Evolutionary conservation across 2,797 vertebrate species (phyloP).

Genomic region (Myripristis murdjan): DNA sequence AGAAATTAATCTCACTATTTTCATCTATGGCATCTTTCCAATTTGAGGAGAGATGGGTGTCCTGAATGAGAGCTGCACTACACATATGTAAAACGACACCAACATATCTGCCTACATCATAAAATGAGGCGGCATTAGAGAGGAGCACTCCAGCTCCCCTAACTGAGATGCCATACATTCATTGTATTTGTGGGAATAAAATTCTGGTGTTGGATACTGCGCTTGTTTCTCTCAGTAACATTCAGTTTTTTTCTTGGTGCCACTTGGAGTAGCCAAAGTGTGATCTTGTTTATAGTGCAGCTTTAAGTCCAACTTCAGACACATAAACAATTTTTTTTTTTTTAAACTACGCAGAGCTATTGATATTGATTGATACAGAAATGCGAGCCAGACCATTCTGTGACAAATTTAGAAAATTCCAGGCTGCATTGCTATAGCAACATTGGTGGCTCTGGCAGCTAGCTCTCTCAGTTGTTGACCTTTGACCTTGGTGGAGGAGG

Average conservation of each 20-base stretch:
- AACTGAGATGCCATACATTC: too few species aligned
- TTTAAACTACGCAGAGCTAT: neutral
- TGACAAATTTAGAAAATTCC: conserved; percentile 30
- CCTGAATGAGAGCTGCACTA: neutral
- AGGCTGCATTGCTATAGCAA: conserved; percentile 6
- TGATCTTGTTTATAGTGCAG: too few species aligned
- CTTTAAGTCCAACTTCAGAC: neutral
- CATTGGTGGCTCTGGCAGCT: conserved; percentile 14
- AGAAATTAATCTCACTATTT: neutral
- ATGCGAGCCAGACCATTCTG: conserved; percentile 3
- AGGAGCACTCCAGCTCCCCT: too few species aligned
- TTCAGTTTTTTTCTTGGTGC: too few species aligned
- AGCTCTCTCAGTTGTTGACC: conserved; percentile 58
- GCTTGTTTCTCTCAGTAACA: too few species aligned
- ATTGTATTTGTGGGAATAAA: too few species aligned
- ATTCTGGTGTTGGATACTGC: too few species aligned
- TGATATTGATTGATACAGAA: conserved; percentile 10
- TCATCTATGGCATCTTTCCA: neutral
- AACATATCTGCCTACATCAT: too few species aligned
- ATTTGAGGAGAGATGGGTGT: conserved; percentile 11
- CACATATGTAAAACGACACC: too few species aligned
- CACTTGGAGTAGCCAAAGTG: too few species aligned
- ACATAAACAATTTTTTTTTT: neutral
- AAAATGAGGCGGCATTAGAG: too few species aligned
- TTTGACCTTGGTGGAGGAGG: conserved; percentile 36